Percentiles rank a stretch among this genome's conserved stretches.
These are phyloP conservation scores for Lingula anatina DNA, from an alignment of 2,888 invertebrate genomes.

Conservation along the genomic window DNA sequence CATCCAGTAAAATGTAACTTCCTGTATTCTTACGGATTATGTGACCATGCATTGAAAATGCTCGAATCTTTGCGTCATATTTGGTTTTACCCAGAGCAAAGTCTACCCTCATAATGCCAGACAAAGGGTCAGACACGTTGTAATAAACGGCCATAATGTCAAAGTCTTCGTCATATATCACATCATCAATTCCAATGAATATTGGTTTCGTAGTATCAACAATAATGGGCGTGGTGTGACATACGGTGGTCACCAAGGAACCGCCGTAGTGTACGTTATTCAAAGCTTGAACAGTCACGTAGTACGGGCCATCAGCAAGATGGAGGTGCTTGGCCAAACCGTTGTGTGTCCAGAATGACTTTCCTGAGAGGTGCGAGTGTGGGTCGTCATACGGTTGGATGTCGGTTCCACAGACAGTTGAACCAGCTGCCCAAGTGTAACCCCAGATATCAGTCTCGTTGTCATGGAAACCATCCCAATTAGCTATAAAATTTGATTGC, in stretches of 20 bases:
- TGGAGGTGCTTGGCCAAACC: conserved; percentile 9
- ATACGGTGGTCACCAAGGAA: conserved; percentile 25
- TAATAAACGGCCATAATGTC: conserved; percentile 17
- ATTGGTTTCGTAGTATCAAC: conserved; percentile 30
- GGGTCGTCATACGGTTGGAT: conserved; percentile 29
- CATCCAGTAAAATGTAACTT: neutral
- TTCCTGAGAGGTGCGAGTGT: conserved; percentile 21
- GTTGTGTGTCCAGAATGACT: conserved; percentile 24
- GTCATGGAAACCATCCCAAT: conserved; percentile 37
- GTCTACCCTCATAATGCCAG: conserved; percentile 18
- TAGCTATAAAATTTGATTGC: too few species aligned
- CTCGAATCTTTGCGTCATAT: conserved; percentile 17
- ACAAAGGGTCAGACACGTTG: conserved; percentile 29
- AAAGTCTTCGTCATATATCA: conserved; percentile 26
- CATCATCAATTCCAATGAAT: conserved; percentile 25
- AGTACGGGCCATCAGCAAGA: conserved; percentile 30
- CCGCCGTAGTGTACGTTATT: conserved; percentile 36
- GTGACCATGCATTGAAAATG: conserved; percentile 14
- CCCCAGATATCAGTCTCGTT: conserved; percentile 26
- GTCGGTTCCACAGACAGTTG: conserved; percentile 14
- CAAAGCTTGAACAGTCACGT: conserved; percentile 24
- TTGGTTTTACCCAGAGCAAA: conserved; percentile 23
- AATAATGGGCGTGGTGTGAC: conserved; percentile 24
- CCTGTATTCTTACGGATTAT: neutral
- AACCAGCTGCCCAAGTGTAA: conserved; percentile 21